A percentile compares a stretch with the other conserved stretches of the same genome.
Conservation (phyloP, 2,888 invertebrate genomes). For the Leptopterna dolabrata region DNA sequence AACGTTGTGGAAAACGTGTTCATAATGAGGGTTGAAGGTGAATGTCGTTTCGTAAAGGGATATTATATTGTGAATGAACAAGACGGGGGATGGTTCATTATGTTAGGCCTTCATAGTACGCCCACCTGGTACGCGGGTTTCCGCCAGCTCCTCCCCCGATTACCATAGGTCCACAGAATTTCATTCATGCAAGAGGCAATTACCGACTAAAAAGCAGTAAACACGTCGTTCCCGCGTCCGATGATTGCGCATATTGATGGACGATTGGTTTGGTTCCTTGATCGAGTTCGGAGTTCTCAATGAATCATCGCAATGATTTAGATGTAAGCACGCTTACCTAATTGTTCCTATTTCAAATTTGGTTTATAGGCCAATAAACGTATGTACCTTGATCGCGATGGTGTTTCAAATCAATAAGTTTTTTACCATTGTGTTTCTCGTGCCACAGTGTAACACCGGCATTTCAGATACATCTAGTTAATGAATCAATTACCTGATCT, state of each 20-base stretch:
- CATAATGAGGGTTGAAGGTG: conserved; percentile 18
- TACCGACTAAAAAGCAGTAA: neutral
- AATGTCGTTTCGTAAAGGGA: neutral
- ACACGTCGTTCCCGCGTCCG: neutral
- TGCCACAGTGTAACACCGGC: no score
- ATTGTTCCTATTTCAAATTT: no score
- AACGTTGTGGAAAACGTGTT: neutral
- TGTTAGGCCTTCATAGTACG: neutral
- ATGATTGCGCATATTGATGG: neutral
- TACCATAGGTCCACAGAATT: neutral
- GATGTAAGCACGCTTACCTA: no score
- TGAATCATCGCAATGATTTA: no score
- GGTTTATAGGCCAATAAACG: no score
- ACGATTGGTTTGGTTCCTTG: neutral
- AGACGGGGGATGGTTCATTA: conserved; percentile 4
- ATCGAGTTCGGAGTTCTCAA: no score
- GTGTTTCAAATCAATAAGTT: no score
- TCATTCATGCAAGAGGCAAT: neutral
- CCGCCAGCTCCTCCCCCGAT: neutral
- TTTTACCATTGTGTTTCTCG: no score
- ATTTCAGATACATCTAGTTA: no score
- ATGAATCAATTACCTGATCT: no score
- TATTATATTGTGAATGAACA: conserved; percentile 24
- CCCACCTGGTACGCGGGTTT: conserved; percentile 4
- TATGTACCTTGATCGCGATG: no score